Conservation (phyloP, 2,113 vertebrate genomes). For the Potamarius usumacintae region DNA sequence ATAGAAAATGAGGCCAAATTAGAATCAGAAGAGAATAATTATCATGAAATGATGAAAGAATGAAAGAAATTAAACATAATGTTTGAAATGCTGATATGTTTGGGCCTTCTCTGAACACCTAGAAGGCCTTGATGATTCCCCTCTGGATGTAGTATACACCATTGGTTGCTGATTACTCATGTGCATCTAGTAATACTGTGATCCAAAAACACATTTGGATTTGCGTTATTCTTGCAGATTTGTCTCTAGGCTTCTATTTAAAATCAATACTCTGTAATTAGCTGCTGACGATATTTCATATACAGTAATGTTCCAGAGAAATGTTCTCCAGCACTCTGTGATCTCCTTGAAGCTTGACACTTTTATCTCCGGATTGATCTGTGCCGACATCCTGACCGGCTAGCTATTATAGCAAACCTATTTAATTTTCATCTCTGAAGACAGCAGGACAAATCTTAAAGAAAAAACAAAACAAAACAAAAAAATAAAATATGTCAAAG, state of each 20-base stretch:
- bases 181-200: not conserved
- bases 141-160: not conserved
- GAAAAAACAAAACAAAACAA: not conserved
- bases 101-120: too few relatives aligned
- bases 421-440: constrained; percentile 38
- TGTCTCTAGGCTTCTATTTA: not conserved
- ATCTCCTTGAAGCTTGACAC: constrained; percentile 5
- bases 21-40: too few relatives aligned
- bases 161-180: not conserved
- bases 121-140: too few relatives aligned
- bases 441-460: constrained; percentile 36
- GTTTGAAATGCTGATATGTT: too few relatives aligned
- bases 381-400: constrained; percentile 11
- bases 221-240: not conserved
- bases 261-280: constrained; percentile 12
- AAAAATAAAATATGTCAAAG: not conserved
- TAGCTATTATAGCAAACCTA: constrained; percentile 29
- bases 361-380: constrained; percentile 45
- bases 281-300: constrained; percentile 10
- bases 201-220: not conserved
- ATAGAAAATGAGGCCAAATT: too few relatives aligned
- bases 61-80: too few relatives aligned
- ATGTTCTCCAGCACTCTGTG: constrained; percentile 13
- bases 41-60: too few relatives aligned
- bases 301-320: not conserved